Base-by-base conservation (phyloP, 2,113 vertebrate genomes). In the Colaptes auratus region DNA sequence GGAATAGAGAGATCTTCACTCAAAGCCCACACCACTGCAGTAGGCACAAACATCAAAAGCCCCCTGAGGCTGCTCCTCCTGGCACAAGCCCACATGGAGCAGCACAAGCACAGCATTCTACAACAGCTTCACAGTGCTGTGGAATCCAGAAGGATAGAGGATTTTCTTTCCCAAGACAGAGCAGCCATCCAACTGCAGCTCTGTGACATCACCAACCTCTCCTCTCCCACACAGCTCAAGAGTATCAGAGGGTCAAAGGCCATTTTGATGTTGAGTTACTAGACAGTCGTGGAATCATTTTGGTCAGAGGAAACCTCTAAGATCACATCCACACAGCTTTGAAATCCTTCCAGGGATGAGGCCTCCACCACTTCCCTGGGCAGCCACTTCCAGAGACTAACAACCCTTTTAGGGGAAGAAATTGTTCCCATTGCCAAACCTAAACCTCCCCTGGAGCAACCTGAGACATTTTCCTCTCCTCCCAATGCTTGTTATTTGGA, bases 61-160 rank as follows among this genome's bases (percentile, higher is more conserved):
- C n/a, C 30, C 15, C 46, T 4, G 2, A 52, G n/a, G 12, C 35
- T 67, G 15, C 31, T 81, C 48, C 35, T 75, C 70, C 42, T 20
- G 36, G 60, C 48, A 61, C 33, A 58, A 44, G 36, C 31, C 73
- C 23, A 18, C 1, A 3, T 1, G 5, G 44, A 82, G 20, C 23
- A 15, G 52, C 58, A 58, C 10, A 4, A 42, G 10, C 1, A 0
- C 35, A 35, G 16, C 0, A 0, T 18, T 23, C 59, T 2, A 48
- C 21, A n/a, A 28, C 18, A 80, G 50, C 50, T 46, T 33, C 75
- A 82, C 3, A 1, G 31, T 6, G 5, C 50, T 24, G 50, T 10
- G 48, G 52, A 36, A 12, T 73, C 27, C 42, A 30, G 24, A 18
- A 59, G 46, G 39, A 36, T 44, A 5, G 44, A 14, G 59, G 46